phyloP scores from a whole-genome alignment of 2,797 vertebrate genomes.

The Toxotes lorentzi region DNA sequence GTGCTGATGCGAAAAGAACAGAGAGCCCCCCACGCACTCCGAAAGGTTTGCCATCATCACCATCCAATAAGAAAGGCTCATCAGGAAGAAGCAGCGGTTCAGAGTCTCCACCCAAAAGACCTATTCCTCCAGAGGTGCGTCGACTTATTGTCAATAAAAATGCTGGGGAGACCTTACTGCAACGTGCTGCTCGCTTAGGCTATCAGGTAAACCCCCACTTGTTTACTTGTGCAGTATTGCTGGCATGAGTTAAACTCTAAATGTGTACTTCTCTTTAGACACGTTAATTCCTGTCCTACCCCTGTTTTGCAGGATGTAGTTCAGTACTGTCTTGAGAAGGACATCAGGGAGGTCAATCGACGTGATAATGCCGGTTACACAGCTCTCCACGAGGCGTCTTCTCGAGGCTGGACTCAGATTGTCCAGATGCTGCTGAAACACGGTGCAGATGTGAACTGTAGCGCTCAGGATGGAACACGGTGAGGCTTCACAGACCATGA shows the following conservation, averaged over 20 bases:
- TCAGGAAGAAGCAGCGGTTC: slow-evolving; percentile 77
- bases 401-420: slow-evolving; percentile 95
- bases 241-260: not conserved
- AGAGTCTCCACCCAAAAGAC: slow-evolving; percentile 83
- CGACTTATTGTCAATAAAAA: slow-evolving; percentile 99
- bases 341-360: slow-evolving; percentile 94
- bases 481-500: slow-evolving; percentile 66
- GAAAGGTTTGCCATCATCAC: slow-evolving; percentile 76
- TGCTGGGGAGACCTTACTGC: slow-evolving; percentile 95
- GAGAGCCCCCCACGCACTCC: slow-evolving; percentile 78
- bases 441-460: slow-evolving; percentile 97
- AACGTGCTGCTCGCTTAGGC: slow-evolving; percentile 94
- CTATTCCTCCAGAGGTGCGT: slow-evolving; percentile 93
- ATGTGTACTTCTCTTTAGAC: not conserved
- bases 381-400: slow-evolving; percentile 95
- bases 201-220: slow-evolving; percentile 89
- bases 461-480: slow-evolving; percentile 97
- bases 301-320: slow-evolving; percentile 90
- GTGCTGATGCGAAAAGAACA: slow-evolving; percentile 80
- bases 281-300: not conserved
- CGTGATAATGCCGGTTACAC: slow-evolving; percentile 98
- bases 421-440: slow-evolving; percentile 94
- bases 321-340: slow-evolving; percentile 97
- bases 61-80: slow-evolving; percentile 80
- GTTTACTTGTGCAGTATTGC: not conserved